phyloP scores from a whole-genome alignment of 2,888 invertebrate genomes.

The Furcula furcula region DNA sequence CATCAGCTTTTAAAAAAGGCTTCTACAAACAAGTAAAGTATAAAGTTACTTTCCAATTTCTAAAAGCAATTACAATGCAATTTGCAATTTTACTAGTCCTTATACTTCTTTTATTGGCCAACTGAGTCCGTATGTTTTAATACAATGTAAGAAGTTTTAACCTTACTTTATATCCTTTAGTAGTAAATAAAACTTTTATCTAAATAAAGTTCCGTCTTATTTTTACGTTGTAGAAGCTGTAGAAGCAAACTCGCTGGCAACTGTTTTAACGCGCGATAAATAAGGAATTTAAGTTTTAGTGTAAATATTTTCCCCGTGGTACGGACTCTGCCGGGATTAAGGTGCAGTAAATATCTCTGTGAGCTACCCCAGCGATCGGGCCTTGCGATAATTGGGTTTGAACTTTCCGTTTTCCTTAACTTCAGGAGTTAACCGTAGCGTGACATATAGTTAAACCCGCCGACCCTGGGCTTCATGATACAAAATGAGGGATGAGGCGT shows the following conservation, averaged over 20 bases:
- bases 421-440: too few relatives aligned
- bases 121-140: slow-evolving; percentile 7
- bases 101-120: slow-evolving; percentile 9
- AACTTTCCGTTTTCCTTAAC: slow-evolving; percentile 16
- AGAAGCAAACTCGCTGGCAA: slow-evolving; percentile 9
- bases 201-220: slow-evolving; percentile 10
- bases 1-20: too few relatives aligned
- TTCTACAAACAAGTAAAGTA: too few relatives aligned
- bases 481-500: too few relatives aligned
- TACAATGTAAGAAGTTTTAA: slow-evolving; percentile 1
- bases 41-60: too few relatives aligned
- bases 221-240: slow-evolving; percentile 1
- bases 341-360: slow-evolving; percentile 31
- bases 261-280: slow-evolving; percentile 22
- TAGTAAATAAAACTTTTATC: slow-evolving; percentile 13
- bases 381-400: slow-evolving; percentile 11
- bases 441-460: too few relatives aligned
- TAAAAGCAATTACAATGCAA: too few relatives aligned
- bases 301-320: slow-evolving; percentile 27
- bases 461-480: too few relatives aligned
- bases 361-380: slow-evolving; percentile 10
- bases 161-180: slow-evolving; percentile 4
- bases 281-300: slow-evolving; percentile 30
- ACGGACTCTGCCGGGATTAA: slow-evolving; percentile 23
- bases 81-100: slow-evolving; percentile 8